Conservation (phyloP, 2,797 vertebrate species). For the Taeniopygia guttata region DNA sequence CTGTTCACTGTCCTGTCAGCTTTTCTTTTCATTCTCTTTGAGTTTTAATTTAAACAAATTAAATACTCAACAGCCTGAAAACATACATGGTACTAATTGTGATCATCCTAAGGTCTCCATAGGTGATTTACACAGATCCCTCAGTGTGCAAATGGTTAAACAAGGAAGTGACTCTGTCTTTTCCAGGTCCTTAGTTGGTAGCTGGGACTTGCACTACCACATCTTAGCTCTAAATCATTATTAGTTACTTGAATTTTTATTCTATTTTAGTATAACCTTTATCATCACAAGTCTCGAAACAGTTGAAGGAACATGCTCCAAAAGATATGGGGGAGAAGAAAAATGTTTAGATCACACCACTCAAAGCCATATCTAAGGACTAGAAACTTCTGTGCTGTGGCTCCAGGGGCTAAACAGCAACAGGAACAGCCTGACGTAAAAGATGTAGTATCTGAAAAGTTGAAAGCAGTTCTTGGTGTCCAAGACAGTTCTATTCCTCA, state of each 20-base stretch:
- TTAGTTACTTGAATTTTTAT: not conserved
- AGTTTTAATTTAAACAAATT: not conserved
- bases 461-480: slow-evolving; percentile 1
- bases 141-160: not conserved
- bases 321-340: not conserved
- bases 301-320: not conserved
- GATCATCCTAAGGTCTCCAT: not conserved
- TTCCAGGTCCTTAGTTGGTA: not conserved
- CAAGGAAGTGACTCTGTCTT: not conserved
- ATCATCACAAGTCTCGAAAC: not conserved
- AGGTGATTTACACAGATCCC: not conserved
- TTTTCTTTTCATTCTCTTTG: not conserved
- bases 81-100: not conserved
- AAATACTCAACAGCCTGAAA: not conserved
- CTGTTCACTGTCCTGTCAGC: not conserved
- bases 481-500: slow-evolving; percentile 15
- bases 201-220: not conserved
- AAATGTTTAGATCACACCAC: not conserved
- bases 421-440: not conserved
- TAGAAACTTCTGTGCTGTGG: not conserved
- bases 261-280: not conserved
- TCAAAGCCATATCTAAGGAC: not conserved
- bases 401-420: not conserved
- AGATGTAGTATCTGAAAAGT: not conserved
- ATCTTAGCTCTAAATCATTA: not conserved